Conservation (phyloP, 2,113 vertebrate species). For the Serinus canaria region DNA sequence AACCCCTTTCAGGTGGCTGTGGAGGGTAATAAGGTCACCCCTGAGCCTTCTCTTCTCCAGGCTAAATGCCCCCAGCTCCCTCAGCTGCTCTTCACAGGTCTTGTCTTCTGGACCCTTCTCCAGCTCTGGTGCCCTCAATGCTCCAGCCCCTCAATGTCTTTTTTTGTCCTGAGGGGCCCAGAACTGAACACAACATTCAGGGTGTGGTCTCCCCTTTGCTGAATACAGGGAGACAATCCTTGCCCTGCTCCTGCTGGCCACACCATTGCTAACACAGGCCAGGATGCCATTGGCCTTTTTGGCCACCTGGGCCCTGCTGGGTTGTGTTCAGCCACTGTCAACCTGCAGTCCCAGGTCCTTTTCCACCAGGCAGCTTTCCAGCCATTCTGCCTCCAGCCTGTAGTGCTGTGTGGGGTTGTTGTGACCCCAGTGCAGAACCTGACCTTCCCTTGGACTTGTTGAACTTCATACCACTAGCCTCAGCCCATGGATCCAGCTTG, state of each 20-base stretch:
- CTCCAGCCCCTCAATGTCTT: background rate
- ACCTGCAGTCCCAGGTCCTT: rapidly evolving
- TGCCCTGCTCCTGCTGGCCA: background rate
- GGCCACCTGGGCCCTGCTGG: background rate
- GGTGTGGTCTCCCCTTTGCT: background rate
- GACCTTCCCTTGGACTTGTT: background rate
- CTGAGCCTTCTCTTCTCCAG: background rate
- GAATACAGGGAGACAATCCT: background rate
- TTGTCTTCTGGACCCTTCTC: background rate
- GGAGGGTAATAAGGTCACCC: too few relatives aligned
- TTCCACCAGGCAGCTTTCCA: background rate
- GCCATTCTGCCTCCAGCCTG: background rate
- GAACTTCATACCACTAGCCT: background rate
- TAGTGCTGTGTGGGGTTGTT: rapidly evolving
- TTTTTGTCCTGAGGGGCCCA: background rate
- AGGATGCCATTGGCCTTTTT: background rate
- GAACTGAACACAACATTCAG: rapidly evolving
- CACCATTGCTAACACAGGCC: background rate
- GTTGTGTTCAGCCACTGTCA: background rate
- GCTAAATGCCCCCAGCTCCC: background rate
- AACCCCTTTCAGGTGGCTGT: background rate
- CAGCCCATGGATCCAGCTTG: background rate
- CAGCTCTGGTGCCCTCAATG: background rate
- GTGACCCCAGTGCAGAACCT: background rate
- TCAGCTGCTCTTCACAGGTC: background rate